Evolutionary conservation across 2,113 vertebrate genomes (phyloP).

Genomic region (Anthoscopus minutus): DNA sequence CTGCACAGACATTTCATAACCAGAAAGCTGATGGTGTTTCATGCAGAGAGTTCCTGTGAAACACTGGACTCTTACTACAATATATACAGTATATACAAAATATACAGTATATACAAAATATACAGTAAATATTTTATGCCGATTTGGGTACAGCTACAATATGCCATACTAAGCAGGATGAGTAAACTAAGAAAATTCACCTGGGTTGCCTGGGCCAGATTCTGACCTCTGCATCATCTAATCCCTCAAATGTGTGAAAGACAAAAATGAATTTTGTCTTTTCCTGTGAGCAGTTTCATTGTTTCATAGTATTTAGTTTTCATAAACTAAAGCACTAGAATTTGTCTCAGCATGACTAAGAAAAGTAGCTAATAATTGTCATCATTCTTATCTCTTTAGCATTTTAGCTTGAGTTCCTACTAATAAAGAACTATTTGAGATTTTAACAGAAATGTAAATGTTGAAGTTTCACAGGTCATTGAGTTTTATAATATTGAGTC

Average conservation of each 20-base stretch:
- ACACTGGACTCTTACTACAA: not conserved
- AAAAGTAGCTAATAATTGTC: constrained; percentile 51
- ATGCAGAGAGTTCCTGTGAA: not conserved
- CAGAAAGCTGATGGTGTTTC: not conserved
- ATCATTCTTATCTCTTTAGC: constrained; percentile 58
- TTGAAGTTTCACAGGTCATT: constrained; percentile 69
- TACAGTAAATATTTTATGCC: not conserved
- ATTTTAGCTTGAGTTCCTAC: constrained; percentile 52
- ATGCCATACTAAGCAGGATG: not conserved
- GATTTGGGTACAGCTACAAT: not conserved
- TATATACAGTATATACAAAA: no score
- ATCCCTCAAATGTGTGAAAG: not conserved
- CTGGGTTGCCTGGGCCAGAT: not conserved
- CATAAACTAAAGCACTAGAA: not conserved
- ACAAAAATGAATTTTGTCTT: not conserved
- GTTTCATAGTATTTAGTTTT: not conserved
- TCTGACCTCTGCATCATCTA: not conserved
- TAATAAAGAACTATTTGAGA: constrained; percentile 65
- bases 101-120: no score
- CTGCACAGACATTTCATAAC: not conserved
- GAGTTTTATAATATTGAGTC: constrained; percentile 67
- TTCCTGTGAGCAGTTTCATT: not conserved
- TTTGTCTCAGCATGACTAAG: constrained; percentile 5
- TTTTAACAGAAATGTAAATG: constrained; percentile 65
- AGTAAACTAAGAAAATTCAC: not conserved